Conservation (phyloP, 2,888 invertebrate species). For the Melanostoma scalare region DNA sequence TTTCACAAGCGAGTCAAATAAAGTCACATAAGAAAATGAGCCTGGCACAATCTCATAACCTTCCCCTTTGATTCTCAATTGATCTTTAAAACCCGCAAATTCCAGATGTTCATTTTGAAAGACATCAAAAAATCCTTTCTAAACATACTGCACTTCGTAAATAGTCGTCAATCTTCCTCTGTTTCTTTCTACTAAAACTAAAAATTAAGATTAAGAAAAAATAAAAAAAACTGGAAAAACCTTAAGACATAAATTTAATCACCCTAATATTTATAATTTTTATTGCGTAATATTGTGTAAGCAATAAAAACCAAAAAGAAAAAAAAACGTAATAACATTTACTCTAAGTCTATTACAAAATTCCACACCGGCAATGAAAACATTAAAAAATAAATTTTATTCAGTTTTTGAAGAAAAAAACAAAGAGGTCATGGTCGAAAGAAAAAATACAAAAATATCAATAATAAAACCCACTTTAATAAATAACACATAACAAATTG, state of each 20-base stretch:
- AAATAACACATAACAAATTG: constrained; percentile 54
- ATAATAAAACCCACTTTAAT: constrained; percentile 27
- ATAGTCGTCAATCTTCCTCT: constrained; percentile 19
- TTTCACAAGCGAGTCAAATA: too few relatives aligned
- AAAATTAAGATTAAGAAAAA: constrained; percentile 64
- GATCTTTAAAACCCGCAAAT: too few relatives aligned
- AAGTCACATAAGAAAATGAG: too few relatives aligned
- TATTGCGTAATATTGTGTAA: constrained; percentile 71
- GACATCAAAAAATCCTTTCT: too few relatives aligned
- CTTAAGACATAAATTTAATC: constrained; percentile 70
- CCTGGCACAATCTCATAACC: too few relatives aligned
- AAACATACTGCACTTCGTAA: background rate
- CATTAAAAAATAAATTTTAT: constrained; percentile 25
- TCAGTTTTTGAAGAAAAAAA: constrained; percentile 25
- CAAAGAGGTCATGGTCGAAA: constrained; percentile 70
- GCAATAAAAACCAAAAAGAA: constrained; percentile 35
- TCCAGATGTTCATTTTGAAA: too few relatives aligned
- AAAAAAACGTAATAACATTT: constrained; percentile 50
- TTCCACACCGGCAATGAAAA: constrained; percentile 68
- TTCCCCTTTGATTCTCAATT: too few relatives aligned
- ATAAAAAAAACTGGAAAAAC: constrained; percentile 54
- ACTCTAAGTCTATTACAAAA: constrained; percentile 68
- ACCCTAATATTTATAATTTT: constrained; percentile 69
- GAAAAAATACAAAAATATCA: constrained; percentile 30
- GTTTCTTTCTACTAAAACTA: constrained; percentile 65